Percentiles rank a stretch among this genome's conserved stretches.
These are phyloP conservation scores for Enteromius unitaeniatus DNA, from an alignment of 2,797 vertebrate species.

Conservation along the genomic window DNA sequence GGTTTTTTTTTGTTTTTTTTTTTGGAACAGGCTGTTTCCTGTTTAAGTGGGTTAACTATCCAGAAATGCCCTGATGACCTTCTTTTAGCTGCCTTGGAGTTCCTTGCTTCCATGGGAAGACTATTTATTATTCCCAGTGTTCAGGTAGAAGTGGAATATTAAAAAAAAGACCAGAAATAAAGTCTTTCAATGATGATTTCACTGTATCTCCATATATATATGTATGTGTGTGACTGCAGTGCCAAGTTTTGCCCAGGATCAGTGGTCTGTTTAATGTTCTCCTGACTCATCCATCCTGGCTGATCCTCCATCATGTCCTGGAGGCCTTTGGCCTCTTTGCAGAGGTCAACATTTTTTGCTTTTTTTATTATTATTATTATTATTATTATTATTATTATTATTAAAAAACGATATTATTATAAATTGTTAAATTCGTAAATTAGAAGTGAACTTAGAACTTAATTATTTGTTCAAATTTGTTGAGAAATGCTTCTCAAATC, in stretches of 20 bases:
- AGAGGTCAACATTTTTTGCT: slow-evolving; percentile 79
- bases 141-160: slow-evolving; percentile 78
- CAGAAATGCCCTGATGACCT: slow-evolving; percentile 79
- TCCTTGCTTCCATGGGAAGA: slow-evolving; percentile 87
- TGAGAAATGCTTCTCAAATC: not conserved
- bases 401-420: not conserved
- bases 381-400: too few relatives aligned
- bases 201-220: not conserved
- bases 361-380: not conserved
- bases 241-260: slow-evolving; percentile 81
- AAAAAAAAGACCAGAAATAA: not conserved
- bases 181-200: not conserved
- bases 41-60: slow-evolving; percentile 81
- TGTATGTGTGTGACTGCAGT: slow-evolving; percentile 74
- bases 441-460: not conserved
- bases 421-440: not conserved
- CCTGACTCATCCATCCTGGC: slow-evolving; percentile 81
- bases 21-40: slow-evolving; percentile 78
- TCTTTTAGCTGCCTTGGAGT: slow-evolving; percentile 81
- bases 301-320: slow-evolving; percentile 86
- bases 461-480: not conserved
- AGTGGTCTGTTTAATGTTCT: slow-evolving; percentile 82
- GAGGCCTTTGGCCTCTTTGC: slow-evolving; percentile 93
- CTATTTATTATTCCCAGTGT: slow-evolving; percentile 80
- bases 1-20: not conserved